phyloP scores from a whole-genome alignment of 2,888 invertebrate species.

The Melikaiella ostensackeni region DNA sequence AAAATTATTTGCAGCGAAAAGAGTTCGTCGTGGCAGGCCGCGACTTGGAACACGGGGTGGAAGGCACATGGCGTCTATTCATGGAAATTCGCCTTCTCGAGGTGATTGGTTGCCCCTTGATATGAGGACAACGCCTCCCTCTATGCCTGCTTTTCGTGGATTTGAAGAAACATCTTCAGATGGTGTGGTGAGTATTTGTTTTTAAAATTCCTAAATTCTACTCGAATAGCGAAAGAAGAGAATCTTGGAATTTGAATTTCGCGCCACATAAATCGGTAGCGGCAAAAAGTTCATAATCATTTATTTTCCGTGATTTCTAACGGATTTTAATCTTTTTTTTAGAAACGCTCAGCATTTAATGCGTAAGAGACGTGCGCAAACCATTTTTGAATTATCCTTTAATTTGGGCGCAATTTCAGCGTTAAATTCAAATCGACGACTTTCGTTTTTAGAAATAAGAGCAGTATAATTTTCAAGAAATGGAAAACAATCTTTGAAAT shows the following conservation, averaged over 20 bases:
- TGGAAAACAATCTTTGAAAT: not conserved
- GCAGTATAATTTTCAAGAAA: too few species aligned
- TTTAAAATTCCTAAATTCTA: not conserved
- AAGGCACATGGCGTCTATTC: constrained; percentile 67
- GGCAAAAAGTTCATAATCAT: too few species aligned
- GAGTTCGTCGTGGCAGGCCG: constrained; percentile 74
- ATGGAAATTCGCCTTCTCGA: constrained; percentile 72
- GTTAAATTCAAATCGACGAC: too few species aligned
- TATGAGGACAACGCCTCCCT: constrained; percentile 74
- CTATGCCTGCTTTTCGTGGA: constrained; percentile 73
- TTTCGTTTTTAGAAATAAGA: too few species aligned
- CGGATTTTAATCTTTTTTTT: too few species aligned
- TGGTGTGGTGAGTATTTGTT: constrained; percentile 69
- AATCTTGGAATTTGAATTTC: too few species aligned
- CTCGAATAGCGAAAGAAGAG: too few species aligned
- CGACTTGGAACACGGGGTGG: constrained; percentile 72
- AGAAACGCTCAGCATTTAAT: too few species aligned
- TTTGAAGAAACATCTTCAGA: constrained; percentile 72
- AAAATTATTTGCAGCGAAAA: constrained; percentile 61
- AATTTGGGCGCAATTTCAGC: too few species aligned
- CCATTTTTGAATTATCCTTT: too few species aligned
- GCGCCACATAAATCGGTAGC: not conserved
- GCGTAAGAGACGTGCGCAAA: too few species aligned
- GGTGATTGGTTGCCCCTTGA: constrained; percentile 74
- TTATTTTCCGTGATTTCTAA: too few species aligned